These are phyloP conservation scores for Orussus abietinus DNA, from an alignment of 1,140 invertebrate species.

Conservation along the genomic window DNA sequence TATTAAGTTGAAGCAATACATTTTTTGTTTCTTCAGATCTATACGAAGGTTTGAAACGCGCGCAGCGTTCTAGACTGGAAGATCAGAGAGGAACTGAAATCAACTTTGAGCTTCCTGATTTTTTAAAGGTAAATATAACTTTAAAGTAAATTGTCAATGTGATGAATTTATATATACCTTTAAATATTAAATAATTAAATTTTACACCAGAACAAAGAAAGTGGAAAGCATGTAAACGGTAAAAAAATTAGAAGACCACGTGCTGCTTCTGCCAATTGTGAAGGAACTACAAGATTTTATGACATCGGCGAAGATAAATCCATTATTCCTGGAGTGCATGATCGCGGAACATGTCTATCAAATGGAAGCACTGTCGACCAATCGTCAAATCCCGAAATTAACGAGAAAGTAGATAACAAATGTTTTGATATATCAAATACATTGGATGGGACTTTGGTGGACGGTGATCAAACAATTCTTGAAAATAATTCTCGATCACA, in stretches of 20 bases:
- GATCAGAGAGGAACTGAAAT: conserved; percentile 80
- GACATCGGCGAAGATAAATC: conserved; percentile 35
- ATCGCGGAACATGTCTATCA: conserved; percentile 3
- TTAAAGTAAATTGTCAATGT: no score
- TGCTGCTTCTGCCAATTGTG: conserved; percentile 28
- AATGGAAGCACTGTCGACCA: conserved; percentile 16
- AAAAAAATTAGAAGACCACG: conserved; percentile 43
- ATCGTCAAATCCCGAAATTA: conserved; percentile 17
- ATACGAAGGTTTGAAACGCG: conserved; percentile 73
- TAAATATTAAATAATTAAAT: conserved; percentile 19
- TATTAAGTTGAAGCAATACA: conserved; percentile 6
- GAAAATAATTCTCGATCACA: conserved; percentile 34
- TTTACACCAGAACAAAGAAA: conserved; percentile 47
- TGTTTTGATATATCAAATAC: conserved; percentile 22
- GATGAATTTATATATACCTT: no score
- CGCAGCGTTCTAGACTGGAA: conserved; percentile 70
- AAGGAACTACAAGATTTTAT: conserved; percentile 45
- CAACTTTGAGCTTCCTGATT: conserved; percentile 76
- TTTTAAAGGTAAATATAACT: conserved; percentile 59
- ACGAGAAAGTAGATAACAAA: conserved; percentile 14
- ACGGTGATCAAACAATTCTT: conserved; percentile 42
- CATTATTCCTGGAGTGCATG: conserved; percentile 17
- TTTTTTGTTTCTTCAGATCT: conserved; percentile 53
- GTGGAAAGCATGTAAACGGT: conserved; percentile 37
- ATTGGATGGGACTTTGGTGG: conserved; percentile 39